A percentile compares a stretch with the other conserved stretches of the same genome.
These are phyloP conservation scores for Cryptosula pallasiana DNA, from an alignment of 2,888 invertebrate species.

Conservation along the genomic window DNA sequence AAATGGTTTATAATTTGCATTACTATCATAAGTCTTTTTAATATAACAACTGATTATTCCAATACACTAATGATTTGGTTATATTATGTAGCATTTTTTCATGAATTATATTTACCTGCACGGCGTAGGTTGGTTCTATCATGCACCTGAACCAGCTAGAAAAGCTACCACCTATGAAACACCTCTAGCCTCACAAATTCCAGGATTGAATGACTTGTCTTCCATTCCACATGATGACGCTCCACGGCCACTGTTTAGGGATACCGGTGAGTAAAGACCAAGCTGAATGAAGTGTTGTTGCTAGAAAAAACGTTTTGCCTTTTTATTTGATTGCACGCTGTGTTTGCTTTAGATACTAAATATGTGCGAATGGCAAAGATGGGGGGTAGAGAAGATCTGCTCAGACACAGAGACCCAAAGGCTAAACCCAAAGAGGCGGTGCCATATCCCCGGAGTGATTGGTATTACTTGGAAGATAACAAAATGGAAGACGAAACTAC, in stretches of 20 bases:
- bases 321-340: too few relatives aligned
- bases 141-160: slow-evolving; percentile 41
- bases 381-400: slow-evolving; percentile 47
- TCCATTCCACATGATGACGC: slow-evolving; percentile 31
- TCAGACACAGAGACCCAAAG: slow-evolving; percentile 36
- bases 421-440: slow-evolving; percentile 31
- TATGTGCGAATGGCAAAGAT: slow-evolving; percentile 48
- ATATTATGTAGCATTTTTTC: too few relatives aligned
- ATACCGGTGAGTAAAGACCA: too few relatives aligned
- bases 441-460: slow-evolving; percentile 43
- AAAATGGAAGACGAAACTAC: slow-evolving; percentile 35
- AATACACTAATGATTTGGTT: too few relatives aligned
- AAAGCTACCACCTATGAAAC: slow-evolving; percentile 33
- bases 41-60: too few relatives aligned
- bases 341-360: slow-evolving; percentile 35
- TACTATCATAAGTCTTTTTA: too few relatives aligned
- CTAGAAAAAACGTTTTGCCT: too few relatives aligned
- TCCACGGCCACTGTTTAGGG: slow-evolving; percentile 21
- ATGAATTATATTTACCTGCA: not conserved
- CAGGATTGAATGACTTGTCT: slow-evolving; percentile 39
- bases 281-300: too few relatives aligned
- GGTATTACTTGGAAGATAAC: slow-evolving; percentile 50
- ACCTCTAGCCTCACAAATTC: slow-evolving; percentile 47
- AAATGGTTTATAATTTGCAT: too few relatives aligned
- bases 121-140: slow-evolving; percentile 48